Evolutionary conservation across 2,797 vertebrate species (phyloP).

Genomic region (Lepidocolaptes lacrymiger): DNA sequence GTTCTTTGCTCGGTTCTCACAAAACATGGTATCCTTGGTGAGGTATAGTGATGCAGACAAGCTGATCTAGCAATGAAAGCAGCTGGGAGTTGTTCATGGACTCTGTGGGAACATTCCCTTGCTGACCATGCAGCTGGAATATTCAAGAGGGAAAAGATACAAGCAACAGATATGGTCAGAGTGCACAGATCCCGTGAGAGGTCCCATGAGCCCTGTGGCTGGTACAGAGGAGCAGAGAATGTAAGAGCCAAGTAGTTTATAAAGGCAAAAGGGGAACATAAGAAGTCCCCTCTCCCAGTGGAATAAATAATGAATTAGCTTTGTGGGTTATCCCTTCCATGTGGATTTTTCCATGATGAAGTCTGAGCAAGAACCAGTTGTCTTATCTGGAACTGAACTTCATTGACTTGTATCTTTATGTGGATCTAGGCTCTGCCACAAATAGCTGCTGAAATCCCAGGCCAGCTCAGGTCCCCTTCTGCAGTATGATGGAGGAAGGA

Average conservation of each 20-base stretch:
- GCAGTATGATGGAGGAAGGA: not conserved
- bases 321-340: not conserved
- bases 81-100: not conserved
- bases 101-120: not conserved
- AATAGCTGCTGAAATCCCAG: not conserved
- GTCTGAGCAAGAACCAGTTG: not conserved
- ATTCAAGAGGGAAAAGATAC: not conserved
- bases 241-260: not conserved
- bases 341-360: not conserved
- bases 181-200: not conserved
- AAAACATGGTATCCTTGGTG: not conserved
- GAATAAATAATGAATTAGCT: not conserved
- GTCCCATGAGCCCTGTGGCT: fast-evolving
- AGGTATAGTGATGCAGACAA: not conserved
- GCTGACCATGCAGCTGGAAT: not conserved
- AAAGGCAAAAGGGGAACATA: not conserved
- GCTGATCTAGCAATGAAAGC: fast-evolving
- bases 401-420: not conserved
- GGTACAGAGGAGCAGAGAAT: not conserved
- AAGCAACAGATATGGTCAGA: not conserved
- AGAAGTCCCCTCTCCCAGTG: not conserved
- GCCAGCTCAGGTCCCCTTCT: not conserved
- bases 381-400: not conserved
- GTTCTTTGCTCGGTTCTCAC: not conserved
- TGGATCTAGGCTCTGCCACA: not conserved